These are phyloP conservation scores for Paralichthys olivaceus DNA, from an alignment of 2,113 vertebrate genomes.

Conservation along the genomic window DNA sequence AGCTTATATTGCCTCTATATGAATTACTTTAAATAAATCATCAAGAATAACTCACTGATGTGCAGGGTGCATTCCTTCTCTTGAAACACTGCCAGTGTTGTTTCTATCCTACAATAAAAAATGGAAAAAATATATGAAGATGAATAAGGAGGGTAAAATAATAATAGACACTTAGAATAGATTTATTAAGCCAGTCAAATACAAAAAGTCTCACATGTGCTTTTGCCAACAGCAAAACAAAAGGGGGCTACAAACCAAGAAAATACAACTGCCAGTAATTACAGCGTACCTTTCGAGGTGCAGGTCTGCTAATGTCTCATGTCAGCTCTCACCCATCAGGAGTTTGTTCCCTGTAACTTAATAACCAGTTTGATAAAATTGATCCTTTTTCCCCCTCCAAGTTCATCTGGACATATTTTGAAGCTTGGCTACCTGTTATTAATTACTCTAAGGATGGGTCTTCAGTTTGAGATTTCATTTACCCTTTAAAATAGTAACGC, in stretches of 20 bases:
- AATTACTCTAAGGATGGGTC: slow-evolving; percentile 17
- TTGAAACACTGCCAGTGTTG: neutral
- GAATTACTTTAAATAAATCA: slow-evolving; percentile 74
- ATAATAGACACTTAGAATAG: slow-evolving; percentile 82
- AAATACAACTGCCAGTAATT: slow-evolving; percentile 79
- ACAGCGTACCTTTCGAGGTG: slow-evolving; percentile 80
- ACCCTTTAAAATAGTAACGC: slow-evolving; percentile 1
- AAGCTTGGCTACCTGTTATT: slow-evolving; percentile 50
- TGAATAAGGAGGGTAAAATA: slow-evolving; percentile 49
- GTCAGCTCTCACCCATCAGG: slow-evolving; percentile 60
- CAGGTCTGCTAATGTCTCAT: slow-evolving; percentile 69
- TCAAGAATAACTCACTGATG: slow-evolving; percentile 11
- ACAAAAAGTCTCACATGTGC: slow-evolving; percentile 86
- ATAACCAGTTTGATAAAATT: slow-evolving; percentile 34
- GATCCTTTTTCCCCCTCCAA: slow-evolving; percentile 20
- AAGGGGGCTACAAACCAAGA: slow-evolving; percentile 73
- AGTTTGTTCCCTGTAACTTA: slow-evolving; percentile 48
- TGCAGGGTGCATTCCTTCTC: neutral
- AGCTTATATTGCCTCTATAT: slow-evolving; percentile 31
- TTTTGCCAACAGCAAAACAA: slow-evolving; percentile 79
- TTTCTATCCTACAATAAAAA: slow-evolving; percentile 15
- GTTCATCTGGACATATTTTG: slow-evolving; percentile 42
- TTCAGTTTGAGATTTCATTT: slow-evolving; percentile 12
- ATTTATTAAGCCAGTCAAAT: slow-evolving; percentile 88
- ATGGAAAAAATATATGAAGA: neutral